phyloP scores from a whole-genome alignment of 2,797 vertebrate species.

The Coreius guichenoti region DNA sequence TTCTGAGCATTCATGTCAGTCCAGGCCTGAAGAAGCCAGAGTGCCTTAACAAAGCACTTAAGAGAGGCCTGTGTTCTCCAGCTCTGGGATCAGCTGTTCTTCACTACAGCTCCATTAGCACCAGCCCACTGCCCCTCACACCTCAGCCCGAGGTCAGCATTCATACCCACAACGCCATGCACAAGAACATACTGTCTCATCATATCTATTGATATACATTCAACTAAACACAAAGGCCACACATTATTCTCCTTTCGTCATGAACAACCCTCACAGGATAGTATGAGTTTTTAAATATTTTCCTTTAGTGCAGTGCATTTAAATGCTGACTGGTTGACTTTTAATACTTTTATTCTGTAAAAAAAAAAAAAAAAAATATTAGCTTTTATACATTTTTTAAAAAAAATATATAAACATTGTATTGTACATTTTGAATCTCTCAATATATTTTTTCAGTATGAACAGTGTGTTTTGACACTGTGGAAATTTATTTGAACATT shows the following conservation, averaged over 20 bases:
- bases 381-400: not conserved
- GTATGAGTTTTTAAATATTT: not conserved
- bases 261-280: not conserved
- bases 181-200: not conserved
- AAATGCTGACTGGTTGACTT: not conserved
- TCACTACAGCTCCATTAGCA: slow-evolving; percentile 68
- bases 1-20: slow-evolving; percentile 69
- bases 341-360: not conserved
- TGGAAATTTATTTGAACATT: not conserved
- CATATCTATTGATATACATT: not conserved
- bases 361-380: not conserved
- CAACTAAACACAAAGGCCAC: not conserved
- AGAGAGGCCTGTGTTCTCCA: slow-evolving; percentile 49
- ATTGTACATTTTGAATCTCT: not conserved
- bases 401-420: not conserved
- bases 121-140: slow-evolving; percentile 45
- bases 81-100: slow-evolving; percentile 70
- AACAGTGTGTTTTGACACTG: not conserved
- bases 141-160: slow-evolving; percentile 21
- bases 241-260: not conserved
- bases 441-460: not conserved
- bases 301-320: not conserved
- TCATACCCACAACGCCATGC: slow-evolving; percentile 33
- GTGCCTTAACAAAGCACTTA: slow-evolving; percentile 39
- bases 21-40: slow-evolving; percentile 59